Conservation (phyloP, 2,888 invertebrate species). For the Troides aeacus region DNA sequence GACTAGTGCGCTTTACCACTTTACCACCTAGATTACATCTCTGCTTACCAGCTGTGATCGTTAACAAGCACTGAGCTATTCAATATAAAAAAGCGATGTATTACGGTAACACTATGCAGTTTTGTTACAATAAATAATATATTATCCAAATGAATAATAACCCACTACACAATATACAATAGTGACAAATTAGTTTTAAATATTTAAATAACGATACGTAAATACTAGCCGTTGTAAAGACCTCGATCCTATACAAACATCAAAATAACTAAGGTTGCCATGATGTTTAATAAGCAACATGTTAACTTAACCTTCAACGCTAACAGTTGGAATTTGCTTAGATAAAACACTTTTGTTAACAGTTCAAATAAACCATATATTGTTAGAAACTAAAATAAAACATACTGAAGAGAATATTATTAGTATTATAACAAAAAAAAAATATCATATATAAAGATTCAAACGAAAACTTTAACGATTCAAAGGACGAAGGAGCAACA, state of each 20-base stretch:
- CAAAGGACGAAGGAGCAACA: too few relatives aligned
- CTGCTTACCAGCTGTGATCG: too few relatives aligned
- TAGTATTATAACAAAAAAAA: too few relatives aligned
- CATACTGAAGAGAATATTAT: not conserved
- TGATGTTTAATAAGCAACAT: constrained; percentile 13
- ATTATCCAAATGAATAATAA: not conserved
- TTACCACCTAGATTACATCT: too few relatives aligned
- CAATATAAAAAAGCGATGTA: not conserved
- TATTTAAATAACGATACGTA: constrained; percentile 5
- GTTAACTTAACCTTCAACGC: constrained; percentile 20
- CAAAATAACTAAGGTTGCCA: constrained; percentile 15
- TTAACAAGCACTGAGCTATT: too few relatives aligned
- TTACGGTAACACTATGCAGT: not conserved
- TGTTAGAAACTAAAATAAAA: not conserved
- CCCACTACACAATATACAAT: not conserved
- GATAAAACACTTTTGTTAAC: constrained; percentile 14
- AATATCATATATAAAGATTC: too few relatives aligned
- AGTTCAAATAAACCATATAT: not conserved
- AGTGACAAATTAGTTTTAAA: constrained; percentile 1
- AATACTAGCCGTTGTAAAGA: constrained; percentile 18
- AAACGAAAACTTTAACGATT: too few relatives aligned
- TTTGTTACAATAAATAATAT: not conserved
- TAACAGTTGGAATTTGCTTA: constrained; percentile 11
- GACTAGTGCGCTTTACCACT: too few relatives aligned
- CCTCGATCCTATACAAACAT: constrained; percentile 21